Percentiles rank a stretch among this genome's conserved stretches.
Conservation (phyloP, 2,888 invertebrate genomes). For the Calliphora vomitoria region DNA sequence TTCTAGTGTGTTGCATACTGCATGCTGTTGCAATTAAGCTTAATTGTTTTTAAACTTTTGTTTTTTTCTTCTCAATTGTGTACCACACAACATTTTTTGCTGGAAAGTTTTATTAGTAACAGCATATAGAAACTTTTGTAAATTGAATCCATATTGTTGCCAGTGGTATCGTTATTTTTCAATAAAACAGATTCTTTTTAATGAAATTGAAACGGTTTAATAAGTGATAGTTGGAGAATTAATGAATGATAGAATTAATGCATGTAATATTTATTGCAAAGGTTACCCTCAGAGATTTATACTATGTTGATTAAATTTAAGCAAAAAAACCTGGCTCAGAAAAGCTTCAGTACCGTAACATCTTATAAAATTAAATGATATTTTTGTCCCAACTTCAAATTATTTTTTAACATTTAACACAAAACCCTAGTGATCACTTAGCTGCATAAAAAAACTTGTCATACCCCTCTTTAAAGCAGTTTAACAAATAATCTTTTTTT, state of each 20-base stretch:
- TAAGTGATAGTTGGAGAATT: no score
- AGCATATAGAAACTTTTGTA: neutral
- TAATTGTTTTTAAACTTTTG: neutral
- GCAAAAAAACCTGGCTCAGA: no score
- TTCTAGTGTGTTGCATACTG: neutral
- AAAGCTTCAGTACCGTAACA: no score
- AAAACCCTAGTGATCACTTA: neutral
- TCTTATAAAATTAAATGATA: no score
- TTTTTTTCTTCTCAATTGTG: neutral
- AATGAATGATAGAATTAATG: no score
- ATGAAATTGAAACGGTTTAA: no score
- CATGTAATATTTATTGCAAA: no score
- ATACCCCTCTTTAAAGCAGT: neutral
- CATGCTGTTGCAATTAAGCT: constrained; percentile 3
- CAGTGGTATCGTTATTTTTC: neutral
- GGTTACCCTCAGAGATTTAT: no score
- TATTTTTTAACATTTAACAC: no score
- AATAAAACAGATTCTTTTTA: no score
- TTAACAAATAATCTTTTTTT: neutral
- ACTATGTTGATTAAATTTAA: no score
- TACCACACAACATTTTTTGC: neutral
- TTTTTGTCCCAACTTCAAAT: no score
- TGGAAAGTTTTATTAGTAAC: neutral
- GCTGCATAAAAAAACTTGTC: neutral
- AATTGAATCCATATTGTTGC: neutral